Evolutionary conservation across 2,888 invertebrate species (phyloP).

Genomic region (Drosophila tanythrix): DNA sequence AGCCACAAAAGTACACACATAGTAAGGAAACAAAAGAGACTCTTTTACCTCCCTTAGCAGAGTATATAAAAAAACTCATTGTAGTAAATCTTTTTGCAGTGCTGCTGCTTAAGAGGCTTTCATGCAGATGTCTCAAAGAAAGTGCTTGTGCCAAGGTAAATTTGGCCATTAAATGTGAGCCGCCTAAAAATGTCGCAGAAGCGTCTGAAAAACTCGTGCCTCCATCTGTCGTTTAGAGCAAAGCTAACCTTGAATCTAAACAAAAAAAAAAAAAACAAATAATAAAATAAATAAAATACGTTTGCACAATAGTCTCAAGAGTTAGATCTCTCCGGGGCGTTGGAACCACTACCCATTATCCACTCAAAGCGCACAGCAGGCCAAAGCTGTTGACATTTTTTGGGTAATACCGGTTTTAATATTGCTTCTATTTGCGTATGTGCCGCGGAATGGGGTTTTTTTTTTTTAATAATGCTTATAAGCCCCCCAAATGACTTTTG

Average conservation of each 20-base stretch:
- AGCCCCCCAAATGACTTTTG: slow-evolving; percentile 7
- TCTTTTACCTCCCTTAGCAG: not conserved
- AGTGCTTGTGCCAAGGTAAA: slow-evolving; percentile 42
- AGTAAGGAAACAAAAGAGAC: not conserved
- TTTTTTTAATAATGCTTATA: slow-evolving; percentile 51
- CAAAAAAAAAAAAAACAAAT: slow-evolving; percentile 15
- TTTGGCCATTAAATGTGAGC: slow-evolving; percentile 45
- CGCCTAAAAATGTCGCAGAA: slow-evolving; percentile 15
- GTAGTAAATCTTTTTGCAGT: slow-evolving; percentile 3
- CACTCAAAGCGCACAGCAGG: slow-evolving; percentile 27
- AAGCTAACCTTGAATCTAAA: slow-evolving; percentile 16
- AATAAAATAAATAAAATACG: slow-evolving; percentile 16
- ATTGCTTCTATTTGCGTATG: slow-evolving; percentile 9
- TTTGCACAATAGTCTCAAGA: slow-evolving; percentile 27
- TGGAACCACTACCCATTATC: slow-evolving; percentile 23
- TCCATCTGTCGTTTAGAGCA: slow-evolving; percentile 19
- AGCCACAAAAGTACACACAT: not conserved
- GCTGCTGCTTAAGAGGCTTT: slow-evolving; percentile 7
- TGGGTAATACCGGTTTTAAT: slow-evolving; percentile 39
- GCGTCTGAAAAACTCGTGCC: slow-evolving; percentile 28
- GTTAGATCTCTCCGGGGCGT: slow-evolving; percentile 8
- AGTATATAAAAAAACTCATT: not conserved
- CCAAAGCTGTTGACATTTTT: slow-evolving; percentile 47
- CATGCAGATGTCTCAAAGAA: slow-evolving; percentile 20
- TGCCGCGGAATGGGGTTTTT: not conserved